Percentiles rank a stretch among this genome's conserved stretches.
Evolutionary conservation across 2,113 vertebrate species (phyloP).

Genomic region (Axis porcinus): DNA sequence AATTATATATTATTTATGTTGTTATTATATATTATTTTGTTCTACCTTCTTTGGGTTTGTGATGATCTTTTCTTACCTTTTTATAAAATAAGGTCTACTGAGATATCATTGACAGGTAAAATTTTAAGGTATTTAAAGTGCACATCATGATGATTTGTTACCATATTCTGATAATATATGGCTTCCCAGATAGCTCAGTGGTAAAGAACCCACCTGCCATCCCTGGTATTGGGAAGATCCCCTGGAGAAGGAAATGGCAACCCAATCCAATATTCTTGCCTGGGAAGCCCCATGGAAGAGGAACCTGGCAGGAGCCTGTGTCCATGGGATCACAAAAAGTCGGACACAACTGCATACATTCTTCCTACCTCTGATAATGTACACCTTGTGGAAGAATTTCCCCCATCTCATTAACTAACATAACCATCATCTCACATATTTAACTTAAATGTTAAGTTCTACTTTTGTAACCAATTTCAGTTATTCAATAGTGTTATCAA

Average conservation of each 20-base stretch:
- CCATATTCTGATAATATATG: not conserved
- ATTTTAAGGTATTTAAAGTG: not conserved
- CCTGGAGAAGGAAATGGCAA: not conserved
- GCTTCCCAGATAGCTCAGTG: not conserved
- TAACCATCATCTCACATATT: not conserved
- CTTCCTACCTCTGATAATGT: not conserved
- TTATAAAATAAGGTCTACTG: not conserved
- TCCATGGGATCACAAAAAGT: not conserved
- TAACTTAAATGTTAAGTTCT: not conserved
- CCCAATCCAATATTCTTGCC: not conserved
- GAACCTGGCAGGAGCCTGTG: not conserved
- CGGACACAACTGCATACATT: not conserved
- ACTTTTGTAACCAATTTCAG: not conserved
- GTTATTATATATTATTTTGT: not conserved
- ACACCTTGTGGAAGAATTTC: no score
- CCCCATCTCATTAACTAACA: not conserved
- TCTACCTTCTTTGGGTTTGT: not conserved
- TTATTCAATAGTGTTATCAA: not conserved
- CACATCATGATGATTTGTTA: not conserved
- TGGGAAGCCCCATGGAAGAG: not conserved
- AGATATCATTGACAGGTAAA: not conserved
- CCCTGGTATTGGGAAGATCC: not conserved
- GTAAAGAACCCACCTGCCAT: not conserved
- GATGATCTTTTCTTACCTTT: not conserved
- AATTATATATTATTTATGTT: not conserved